Base-by-base conservation (phyloP, 2,113 vertebrate genomes). In the Oxyruncus cristatus region DNA sequence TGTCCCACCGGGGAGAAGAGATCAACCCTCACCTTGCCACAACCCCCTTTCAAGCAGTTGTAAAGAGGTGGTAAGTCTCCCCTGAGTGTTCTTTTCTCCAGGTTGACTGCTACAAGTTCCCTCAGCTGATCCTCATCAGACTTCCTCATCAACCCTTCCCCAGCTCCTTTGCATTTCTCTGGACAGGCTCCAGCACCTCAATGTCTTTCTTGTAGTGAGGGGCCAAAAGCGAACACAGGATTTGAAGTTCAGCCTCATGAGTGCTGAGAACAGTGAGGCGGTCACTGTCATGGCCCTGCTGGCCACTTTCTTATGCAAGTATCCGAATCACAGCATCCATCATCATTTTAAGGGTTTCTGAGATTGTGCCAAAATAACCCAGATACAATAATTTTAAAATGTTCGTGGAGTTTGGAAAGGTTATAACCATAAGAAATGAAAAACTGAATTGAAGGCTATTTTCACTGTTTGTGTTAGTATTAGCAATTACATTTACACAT, bases 201-300 rank as follows among this genome's bases (percentile, higher is more conserved):
- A 0, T 70, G 33, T 37, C n/a, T n/a, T 44, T 10, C 10, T 30
- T 49, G 11, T 20, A 19, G 9, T 61, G 46, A 72, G 27, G 2
- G 19, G 5, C 27, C 53, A 39, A 32, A 81, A 52, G 0, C 3
- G 37, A 33, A 1, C 49, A 24, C 28, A 17, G 6, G 10, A 10
- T 26, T 66, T 0, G 0, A 33, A 6, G 7, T 52, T 16, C 13
- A 6, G 22, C 30, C 19, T 91, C 37, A 16, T 18, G 33, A 26
- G 6, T 44, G 58, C 46, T 2, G 0, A 24, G 12, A 33, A 21
- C 15, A 35, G 26, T 26, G 28, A 5, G 0, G 2, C 4, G 3
- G 9, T 63, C 13, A 16, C 61, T 65, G 11, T 14, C 42, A 27
- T 91, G 20, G 4, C 37, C 30, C 41, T 61, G 32, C 21, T 90